Conservation (phyloP, 1,140 invertebrate species). For the Diploscapter pachys region DNA sequence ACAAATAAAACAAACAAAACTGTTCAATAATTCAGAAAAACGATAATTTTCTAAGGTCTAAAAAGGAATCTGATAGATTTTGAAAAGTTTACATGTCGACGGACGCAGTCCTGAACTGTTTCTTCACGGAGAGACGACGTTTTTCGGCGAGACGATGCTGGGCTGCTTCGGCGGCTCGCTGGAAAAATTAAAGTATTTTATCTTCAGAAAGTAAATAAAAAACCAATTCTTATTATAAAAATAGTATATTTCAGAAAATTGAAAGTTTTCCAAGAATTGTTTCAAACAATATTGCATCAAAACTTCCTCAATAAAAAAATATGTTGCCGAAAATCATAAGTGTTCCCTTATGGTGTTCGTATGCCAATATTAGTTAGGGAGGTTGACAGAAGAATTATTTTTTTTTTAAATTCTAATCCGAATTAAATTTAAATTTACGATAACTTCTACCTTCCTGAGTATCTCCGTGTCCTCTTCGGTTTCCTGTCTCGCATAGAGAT, state of each 20-base stretch:
- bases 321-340: no score
- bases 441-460: slow-evolving; percentile 8
- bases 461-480: slow-evolving; percentile 15
- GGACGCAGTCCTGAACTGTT: background rate
- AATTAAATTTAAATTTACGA: background rate
- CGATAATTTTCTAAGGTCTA: slow-evolving; percentile 10
- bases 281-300: no score
- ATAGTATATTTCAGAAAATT: no score
- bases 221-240: background rate
- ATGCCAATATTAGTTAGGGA: background rate
- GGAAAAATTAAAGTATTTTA: background rate
- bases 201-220: background rate
- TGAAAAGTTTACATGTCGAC: slow-evolving; percentile 23
- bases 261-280: no score
- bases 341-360: background rate
- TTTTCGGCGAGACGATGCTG: slow-evolving; percentile 23
- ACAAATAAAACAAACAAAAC: no score
- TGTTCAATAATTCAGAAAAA: slow-evolving; percentile 15
- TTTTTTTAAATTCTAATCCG: background rate
- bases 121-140: slow-evolving; percentile 17
- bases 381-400: background rate
- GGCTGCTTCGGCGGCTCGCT: slow-evolving; percentile 24
- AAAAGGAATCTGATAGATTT: background rate
- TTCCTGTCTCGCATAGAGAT: background rate
- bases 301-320: background rate